Base-by-base conservation (phyloP, 1,140 invertebrate genomes). In the Sycobia sp. region DNA sequence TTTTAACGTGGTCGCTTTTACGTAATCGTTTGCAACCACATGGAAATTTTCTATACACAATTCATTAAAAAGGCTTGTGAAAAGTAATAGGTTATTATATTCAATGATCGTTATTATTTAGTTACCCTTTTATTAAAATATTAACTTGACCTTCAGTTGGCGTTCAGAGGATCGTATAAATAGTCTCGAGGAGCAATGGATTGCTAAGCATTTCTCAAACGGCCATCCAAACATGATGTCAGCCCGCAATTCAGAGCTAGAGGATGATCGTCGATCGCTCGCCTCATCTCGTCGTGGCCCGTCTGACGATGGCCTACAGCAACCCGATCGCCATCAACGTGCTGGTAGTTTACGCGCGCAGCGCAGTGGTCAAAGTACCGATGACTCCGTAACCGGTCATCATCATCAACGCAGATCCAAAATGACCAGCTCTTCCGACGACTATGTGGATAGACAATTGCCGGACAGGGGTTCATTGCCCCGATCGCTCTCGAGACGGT, bases 371-470 rank as follows among this genome's bases (percentile, higher is more conserved):
- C 72, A 71, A 55, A 78, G 76, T 50, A 76, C 75, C 27, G 78
- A 80, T 43, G 77, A 78, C 9, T 78, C 56, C 3, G 10, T 16
- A 10, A 29, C 43, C 0, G 49, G 49, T 0, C 20, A 22, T 0
- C 43, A 14, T 1, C 22, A 23, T 22, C 43, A 46, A 10, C 3
- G 20, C 3, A 43, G 63, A 43, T 67, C 70, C 4, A 73, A 69
- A 39, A 20, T 74, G 3, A 77, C 74, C n/a, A 80, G 76, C 32
- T 78, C 77, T 4, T 79, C 78, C 1, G 76, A 80, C 29, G 76
- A 80, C 43, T 74, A 73, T 41, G 63, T 71, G n/a, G 76, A 78
- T 9, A 39, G 54, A 8, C 53, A 56, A 7, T n/a, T 13, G 3
- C 23, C 22, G 2, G 55, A 58, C 7, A 46, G 55, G 0, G 57